These are phyloP conservation scores for Dysdera silvatica DNA, from an alignment of 1,140 invertebrate genomes.

Conservation along the genomic window DNA sequence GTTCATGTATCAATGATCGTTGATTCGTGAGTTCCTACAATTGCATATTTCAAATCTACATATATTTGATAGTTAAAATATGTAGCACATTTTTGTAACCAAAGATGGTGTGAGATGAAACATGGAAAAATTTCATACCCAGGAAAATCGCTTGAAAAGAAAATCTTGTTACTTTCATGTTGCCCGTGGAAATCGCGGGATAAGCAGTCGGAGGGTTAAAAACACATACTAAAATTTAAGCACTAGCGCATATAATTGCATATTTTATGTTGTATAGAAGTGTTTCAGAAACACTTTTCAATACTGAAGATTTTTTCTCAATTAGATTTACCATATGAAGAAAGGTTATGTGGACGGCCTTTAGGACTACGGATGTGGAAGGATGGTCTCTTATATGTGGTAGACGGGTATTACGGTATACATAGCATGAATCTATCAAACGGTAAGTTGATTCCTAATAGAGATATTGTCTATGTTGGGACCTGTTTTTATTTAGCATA, in stretches of 20 bases:
- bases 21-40: no score
- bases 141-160: no score
- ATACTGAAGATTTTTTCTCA: neutral
- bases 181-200: no score
- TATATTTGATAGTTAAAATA: no score
- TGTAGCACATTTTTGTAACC: no score
- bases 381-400: conserved; percentile 60
- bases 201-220: no score
- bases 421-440: conserved; percentile 18
- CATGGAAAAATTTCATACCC: no score
- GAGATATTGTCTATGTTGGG: neutral
- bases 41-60: no score
- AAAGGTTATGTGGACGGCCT: conserved; percentile 64
- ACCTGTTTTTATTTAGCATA: neutral
- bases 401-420: conserved; percentile 68
- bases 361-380: conserved; percentile 61
- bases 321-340: conserved; percentile 48
- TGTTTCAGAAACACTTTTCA: neutral
- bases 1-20: no score
- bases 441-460: neutral
- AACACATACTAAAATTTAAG: neutral
- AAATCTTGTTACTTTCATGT: no score
- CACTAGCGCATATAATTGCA: neutral
- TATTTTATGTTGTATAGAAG: no score
- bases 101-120: no score